Evolutionary conservation across 2,113 vertebrate species (phyloP).

Genomic region (Microtus oregoni): DNA sequence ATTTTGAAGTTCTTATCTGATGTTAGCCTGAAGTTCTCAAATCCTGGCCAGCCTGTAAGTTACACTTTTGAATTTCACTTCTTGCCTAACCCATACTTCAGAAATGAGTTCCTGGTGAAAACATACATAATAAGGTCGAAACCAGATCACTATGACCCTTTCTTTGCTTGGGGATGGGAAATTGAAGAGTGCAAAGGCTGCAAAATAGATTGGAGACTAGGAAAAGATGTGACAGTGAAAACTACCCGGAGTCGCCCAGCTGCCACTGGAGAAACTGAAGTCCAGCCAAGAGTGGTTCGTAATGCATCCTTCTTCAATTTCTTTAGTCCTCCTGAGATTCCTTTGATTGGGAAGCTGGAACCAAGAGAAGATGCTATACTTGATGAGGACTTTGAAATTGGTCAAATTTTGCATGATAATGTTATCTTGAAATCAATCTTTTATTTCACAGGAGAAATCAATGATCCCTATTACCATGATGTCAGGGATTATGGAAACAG

Average conservation of each 20-base stretch:
- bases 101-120: conserved; percentile 94
- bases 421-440: conserved; percentile 93
- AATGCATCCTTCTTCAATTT: conserved; percentile 98
- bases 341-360: conserved; percentile 25
- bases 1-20: conserved; percentile 97
- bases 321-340: conserved; percentile 95
- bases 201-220: conserved; percentile 96
- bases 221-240: conserved; percentile 96
- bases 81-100: conserved; percentile 96
- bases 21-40: conserved; percentile 97
- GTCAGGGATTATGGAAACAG: conserved; percentile 59
- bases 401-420: conserved; percentile 96
- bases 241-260: conserved; percentile 89
- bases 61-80: conserved; percentile 97
- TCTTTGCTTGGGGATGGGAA: conserved; percentile 97
- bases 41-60: conserved; percentile 95
- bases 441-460: conserved; percentile 93
- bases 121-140: conserved; percentile 97
- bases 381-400: conserved; percentile 93
- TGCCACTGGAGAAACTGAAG: conserved; percentile 91
- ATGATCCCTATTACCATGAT: background rate
- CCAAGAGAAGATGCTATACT: conserved; percentile 73
- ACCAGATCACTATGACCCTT: conserved; percentile 94
- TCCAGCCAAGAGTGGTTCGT: conserved; percentile 86
- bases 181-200: conserved; percentile 97